Percentiles rank a stretch among this genome's conserved stretches.
phyloP scores from a whole-genome alignment of 2,113 vertebrate genomes.

The Blennius ocellaris region DNA sequence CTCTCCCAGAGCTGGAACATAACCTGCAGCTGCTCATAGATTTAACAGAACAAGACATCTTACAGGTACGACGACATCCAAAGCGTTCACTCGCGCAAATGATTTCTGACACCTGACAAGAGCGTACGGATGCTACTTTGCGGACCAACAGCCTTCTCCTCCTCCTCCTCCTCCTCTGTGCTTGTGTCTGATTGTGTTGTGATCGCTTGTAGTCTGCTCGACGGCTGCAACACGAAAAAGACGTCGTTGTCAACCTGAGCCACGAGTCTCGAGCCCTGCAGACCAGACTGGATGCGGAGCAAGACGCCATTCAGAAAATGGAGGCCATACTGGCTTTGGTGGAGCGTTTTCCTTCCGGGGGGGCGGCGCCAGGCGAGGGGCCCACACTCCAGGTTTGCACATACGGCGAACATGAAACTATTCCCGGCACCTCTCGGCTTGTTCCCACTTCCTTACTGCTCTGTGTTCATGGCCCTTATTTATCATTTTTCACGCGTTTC shows the following conservation, averaged over 20 bases:
- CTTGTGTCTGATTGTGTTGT: neutral
- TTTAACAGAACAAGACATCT: constrained; percentile 97
- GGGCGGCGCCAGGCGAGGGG: constrained; percentile 73
- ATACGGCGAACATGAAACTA: neutral
- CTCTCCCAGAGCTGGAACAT: constrained; percentile 95
- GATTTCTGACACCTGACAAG: neutral
- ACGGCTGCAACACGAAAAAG: constrained; percentile 94
- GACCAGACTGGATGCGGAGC: constrained; percentile 85
- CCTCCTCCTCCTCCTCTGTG: no score
- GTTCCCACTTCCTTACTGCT: neutral
- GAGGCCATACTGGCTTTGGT: constrained; percentile 91
- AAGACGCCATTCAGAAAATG: constrained; percentile 87
- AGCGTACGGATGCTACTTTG: neutral
- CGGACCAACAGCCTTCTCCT: neutral
- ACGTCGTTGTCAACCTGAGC: constrained; percentile 91
- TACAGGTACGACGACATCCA: constrained; percentile 80
- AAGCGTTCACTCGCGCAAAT: neutral
- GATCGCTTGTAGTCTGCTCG: constrained; percentile 85
- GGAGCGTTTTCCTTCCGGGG: constrained; percentile 88
- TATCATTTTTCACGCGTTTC: neutral
- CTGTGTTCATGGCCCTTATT: constrained; percentile 1
- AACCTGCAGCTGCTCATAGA: constrained; percentile 97
- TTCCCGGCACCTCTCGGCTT: neutral
- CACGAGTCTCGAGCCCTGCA: constrained; percentile 91
- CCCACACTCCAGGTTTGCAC: constrained; percentile 72